These are phyloP conservation scores for Formica exsecta DNA, from an alignment of 1,140 invertebrate species.

Conservation along the genomic window DNA sequence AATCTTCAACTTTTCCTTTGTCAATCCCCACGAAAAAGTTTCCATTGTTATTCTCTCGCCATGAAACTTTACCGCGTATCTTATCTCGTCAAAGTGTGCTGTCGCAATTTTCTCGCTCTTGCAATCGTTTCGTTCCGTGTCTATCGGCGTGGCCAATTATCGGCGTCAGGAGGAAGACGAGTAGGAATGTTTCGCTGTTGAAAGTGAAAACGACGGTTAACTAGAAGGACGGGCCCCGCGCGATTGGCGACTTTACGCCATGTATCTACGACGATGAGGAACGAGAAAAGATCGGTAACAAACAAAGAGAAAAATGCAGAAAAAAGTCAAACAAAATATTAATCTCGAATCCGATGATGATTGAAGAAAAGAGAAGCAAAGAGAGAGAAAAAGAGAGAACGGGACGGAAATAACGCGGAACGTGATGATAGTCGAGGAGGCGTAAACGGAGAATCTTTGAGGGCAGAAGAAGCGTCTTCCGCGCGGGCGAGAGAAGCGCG, in stretches of 20 bases:
- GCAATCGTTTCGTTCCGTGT: constrained; percentile 39
- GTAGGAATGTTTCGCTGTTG: constrained; percentile 60
- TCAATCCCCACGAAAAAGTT: neutral
- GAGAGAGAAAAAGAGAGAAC: constrained; percentile 30
- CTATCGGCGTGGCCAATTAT: constrained; percentile 74
- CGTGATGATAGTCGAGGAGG: constrained; percentile 52
- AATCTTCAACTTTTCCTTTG: neutral
- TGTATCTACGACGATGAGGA: neutral
- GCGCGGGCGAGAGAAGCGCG: constrained; percentile 13
- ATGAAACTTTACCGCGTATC: neutral
- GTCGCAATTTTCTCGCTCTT: constrained; percentile 13
- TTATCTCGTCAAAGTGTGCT: neutral
- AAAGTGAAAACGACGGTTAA: constrained; percentile 42
- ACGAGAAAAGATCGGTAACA: constrained; percentile 3
- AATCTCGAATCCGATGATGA: neutral
- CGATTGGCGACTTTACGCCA: constrained; percentile 16
- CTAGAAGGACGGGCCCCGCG: constrained; percentile 13
- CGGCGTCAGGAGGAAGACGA: constrained; percentile 55
- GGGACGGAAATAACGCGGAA: constrained; percentile 57
- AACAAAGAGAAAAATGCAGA: neutral
- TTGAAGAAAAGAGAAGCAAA: neutral
- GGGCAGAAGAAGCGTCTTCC: constrained; percentile 57
- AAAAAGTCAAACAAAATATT: constrained; percentile 39
- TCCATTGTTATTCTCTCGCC: neutral
- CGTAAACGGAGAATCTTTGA: constrained; percentile 59